Conservation (phyloP, 1,140 invertebrate species). For the Limonius californicus region DNA sequence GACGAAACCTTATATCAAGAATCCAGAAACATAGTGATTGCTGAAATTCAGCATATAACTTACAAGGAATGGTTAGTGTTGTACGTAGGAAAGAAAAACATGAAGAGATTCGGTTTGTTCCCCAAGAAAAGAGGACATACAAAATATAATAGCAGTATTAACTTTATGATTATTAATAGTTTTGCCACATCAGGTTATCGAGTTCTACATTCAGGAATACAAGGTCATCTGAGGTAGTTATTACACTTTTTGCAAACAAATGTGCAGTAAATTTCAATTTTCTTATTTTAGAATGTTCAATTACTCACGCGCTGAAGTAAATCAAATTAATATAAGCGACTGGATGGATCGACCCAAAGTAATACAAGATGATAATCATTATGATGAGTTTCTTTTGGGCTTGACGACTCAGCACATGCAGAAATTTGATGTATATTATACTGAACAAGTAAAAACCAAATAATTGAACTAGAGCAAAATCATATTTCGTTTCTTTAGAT, state of each 20-base stretch:
- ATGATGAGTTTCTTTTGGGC: constrained; percentile 71
- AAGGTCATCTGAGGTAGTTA: constrained; percentile 68
- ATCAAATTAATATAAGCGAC: constrained; percentile 67
- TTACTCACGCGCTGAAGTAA: too few relatives aligned
- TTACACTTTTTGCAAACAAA: neutral
- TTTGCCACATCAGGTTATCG: constrained; percentile 94
- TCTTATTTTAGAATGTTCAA: constrained; percentile 33
- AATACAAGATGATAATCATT: constrained; percentile 63
- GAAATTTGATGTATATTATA: constrained; percentile 77
- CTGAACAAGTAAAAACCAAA: constrained; percentile 75
- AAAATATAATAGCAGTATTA: constrained; percentile 80
- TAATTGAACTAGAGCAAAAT: too few relatives aligned
- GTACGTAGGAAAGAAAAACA: constrained; percentile 66
- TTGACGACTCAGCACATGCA: constrained; percentile 74
- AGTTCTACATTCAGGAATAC: constrained; percentile 86
- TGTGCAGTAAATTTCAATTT: constrained; percentile 39
- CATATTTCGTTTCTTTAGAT: too few relatives aligned
- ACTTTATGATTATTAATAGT: constrained; percentile 77
- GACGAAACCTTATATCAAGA: constrained; percentile 88
- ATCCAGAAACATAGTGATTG: constrained; percentile 74
- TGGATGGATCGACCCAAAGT: constrained; percentile 70
- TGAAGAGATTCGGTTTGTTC: constrained; percentile 66
- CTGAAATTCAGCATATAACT: constrained; percentile 81
- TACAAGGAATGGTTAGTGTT: constrained; percentile 86
- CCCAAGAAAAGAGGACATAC: constrained; percentile 61